phyloP scores from a whole-genome alignment of 2,888 invertebrate species.

The Belgica antarctica region DNA sequence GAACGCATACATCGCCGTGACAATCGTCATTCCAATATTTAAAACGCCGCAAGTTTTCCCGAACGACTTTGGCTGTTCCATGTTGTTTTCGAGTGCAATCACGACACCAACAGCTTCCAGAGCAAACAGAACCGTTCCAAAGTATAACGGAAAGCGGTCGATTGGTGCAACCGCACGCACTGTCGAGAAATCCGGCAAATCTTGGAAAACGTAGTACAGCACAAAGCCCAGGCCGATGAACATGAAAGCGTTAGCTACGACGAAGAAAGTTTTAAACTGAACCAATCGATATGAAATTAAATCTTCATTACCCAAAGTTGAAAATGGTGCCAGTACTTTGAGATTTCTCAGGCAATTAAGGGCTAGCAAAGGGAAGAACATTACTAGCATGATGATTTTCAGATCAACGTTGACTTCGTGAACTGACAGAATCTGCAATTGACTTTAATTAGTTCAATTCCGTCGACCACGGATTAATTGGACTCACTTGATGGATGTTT shows the following conservation, averaged over 20 bases:
- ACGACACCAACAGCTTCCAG: conserved; percentile 81
- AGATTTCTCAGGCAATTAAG: conserved; percentile 73
- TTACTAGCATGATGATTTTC: conserved; percentile 65
- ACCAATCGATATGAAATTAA: background rate
- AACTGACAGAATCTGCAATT: conserved; percentile 57
- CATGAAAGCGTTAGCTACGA: conserved; percentile 79
- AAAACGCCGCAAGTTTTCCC: conserved; percentile 74
- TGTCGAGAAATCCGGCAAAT: conserved; percentile 59
- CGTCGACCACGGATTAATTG: conserved; percentile 38
- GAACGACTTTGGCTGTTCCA: conserved; percentile 79
- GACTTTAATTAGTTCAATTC: background rate
- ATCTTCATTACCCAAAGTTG: conserved; percentile 59
- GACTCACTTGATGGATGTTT: conserved; percentile 61
- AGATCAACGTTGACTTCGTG: conserved; percentile 55
- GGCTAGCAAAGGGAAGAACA: conserved; percentile 66
- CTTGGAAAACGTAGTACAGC: conserved; percentile 67
- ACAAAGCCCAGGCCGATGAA: conserved; percentile 73
- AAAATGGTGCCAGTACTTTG: conserved; percentile 78
- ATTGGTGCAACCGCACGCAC: conserved; percentile 57
- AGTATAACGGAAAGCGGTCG: conserved; percentile 70
- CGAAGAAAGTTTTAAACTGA: too few species aligned
- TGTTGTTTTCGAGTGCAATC: conserved; percentile 85
- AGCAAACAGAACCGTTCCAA: conserved; percentile 88
- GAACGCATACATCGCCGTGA: conserved; percentile 71
- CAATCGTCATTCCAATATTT: conserved; percentile 76